Base-by-base conservation (phyloP, 23 tunicate species). In the Phallusia fumigata region DNA sequence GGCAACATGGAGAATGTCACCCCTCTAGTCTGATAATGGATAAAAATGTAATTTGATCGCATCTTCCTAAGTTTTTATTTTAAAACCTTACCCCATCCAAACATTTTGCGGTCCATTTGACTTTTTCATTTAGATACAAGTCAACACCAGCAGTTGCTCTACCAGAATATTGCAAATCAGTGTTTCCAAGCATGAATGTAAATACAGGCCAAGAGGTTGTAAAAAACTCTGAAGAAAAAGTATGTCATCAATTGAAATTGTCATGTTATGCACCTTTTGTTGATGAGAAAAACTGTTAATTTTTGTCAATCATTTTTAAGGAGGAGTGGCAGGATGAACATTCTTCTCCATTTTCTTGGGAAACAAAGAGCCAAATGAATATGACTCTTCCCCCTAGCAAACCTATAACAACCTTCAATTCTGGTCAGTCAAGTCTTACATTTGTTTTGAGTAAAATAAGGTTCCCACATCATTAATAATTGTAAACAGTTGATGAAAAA, bases 281-380 rank as follows among this genome's bases (percentile, higher is more conserved):
- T 76, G 32, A 11, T 13, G 13, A 32, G 32, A 19, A 31, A 33
- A 28, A 30, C 32, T 76, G 13, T 30, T 76, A 16, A 30, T 31
- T 30, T 30, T 31, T 31, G 11, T 19, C 33, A 65, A n/a, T 77
- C 30, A 40, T 13, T 16, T 50, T 31, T n/a, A n/a, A 65, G 79
- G 82, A 77, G 33, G 69, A 58, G 3, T 58, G 69, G 69, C 58
- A 78, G 65, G 89, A 86, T 79, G 89, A 86, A 73, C 89, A 86
- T 49, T 79, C 84, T 31, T 24, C 21, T 30, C 89, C 89, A 47
- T 86, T 86, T 72, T 31, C 79, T 18, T 86, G 89, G 89, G 84
- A 86, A 72, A 86, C 89, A 16, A 79, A 72, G 65, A 86, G 89
- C 69, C 89, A 86, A 80, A 86, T 86, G 89, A 86, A 86, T 73